Base-by-base conservation (phyloP, 2,797 vertebrate species). In the Halcyon leucocephala region DNA sequence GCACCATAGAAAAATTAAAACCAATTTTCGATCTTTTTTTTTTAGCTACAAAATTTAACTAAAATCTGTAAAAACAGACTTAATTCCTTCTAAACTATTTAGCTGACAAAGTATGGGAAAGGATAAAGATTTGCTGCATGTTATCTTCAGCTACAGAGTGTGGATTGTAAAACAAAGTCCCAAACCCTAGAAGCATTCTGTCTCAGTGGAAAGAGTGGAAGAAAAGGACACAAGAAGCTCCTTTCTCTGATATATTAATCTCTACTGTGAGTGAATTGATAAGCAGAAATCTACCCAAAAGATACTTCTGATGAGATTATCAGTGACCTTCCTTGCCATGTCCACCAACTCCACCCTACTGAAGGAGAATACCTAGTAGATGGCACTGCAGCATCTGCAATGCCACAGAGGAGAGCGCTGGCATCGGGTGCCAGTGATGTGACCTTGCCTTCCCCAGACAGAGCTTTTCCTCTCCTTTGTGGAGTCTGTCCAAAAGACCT, bases 351-450 rank as follows among this genome's bases (percentile, higher is more conserved):
- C 20, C 42, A 22, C 69, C 11, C 20, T 29, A 0, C 35, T 5
- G 13, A 57, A 37, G 42, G 29, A 57, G 12, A 82, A 14, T 2
- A 39, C 25, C 9, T 19, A 3, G 39, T n/a, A 54, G 17, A 37
- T 12, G 74, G 46, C n/a, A 70, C 42, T 65, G 37, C n/a, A 87
- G 49, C 33, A 41, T 25, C 48, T 13, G 48, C 13, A 57, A 61
- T 42, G 44, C 29, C 42, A 17, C 28, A 2, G n/a, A 35, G n/a
- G 41, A 55, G 0, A 54, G 9, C 2, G 15, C 42, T 41, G 64
- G 18, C 78, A 70, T 31, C 3, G 6, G n/a, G 39, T 18, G 13
- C 1, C 29, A 55, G 3, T 6, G n/a, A 28, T 3, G 41, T 11
- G 20, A 52, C 48, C 49, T 14, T 70, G 54, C 31, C 65, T 24